A percentile compares a stretch with the other conserved stretches of the same genome.
phyloP scores from a whole-genome alignment of 1,140 invertebrate genomes.

The Drosophila punjabiensis region DNA sequence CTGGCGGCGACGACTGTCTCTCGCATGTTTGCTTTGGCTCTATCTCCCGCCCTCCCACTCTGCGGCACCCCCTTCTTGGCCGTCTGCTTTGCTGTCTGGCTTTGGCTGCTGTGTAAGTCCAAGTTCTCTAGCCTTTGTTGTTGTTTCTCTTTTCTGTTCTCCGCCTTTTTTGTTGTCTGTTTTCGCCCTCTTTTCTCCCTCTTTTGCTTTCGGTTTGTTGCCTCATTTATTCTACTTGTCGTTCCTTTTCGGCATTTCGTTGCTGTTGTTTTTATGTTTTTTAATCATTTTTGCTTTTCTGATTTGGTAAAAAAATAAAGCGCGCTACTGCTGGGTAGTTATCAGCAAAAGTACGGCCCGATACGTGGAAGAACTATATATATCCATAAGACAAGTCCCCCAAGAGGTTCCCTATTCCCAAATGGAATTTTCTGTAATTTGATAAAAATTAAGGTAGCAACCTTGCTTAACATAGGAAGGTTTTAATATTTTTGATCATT shows the following conservation, averaged over 20 bases:
- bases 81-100: slow-evolving; percentile 46
- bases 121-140: slow-evolving; percentile 71
- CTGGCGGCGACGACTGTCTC: slow-evolving; percentile 28
- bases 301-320: slow-evolving; percentile 55
- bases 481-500: no score
- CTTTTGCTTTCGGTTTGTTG: slow-evolving; percentile 63
- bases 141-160: slow-evolving; percentile 48
- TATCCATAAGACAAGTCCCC: neutral
- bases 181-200: slow-evolving; percentile 45
- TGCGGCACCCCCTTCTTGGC: slow-evolving; percentile 19
- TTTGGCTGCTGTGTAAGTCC: slow-evolving; percentile 71
- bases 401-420: neutral
- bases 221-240: slow-evolving; percentile 76
- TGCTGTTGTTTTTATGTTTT: slow-evolving; percentile 58
- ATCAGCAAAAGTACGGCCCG: slow-evolving; percentile 24
- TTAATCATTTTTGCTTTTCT: slow-evolving; percentile 68
- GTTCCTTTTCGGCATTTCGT: slow-evolving; percentile 47
- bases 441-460: neutral
- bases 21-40: slow-evolving; percentile 49
- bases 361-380: slow-evolving; percentile 13
- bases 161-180: slow-evolving; percentile 45
- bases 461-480: neutral
- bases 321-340: slow-evolving; percentile 21
- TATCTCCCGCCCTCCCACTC: slow-evolving; percentile 21
- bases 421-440: slow-evolving; percentile 2